phyloP scores from a whole-genome alignment of 2,113 vertebrate species.

The Galemys pyrenaicus region DNA sequence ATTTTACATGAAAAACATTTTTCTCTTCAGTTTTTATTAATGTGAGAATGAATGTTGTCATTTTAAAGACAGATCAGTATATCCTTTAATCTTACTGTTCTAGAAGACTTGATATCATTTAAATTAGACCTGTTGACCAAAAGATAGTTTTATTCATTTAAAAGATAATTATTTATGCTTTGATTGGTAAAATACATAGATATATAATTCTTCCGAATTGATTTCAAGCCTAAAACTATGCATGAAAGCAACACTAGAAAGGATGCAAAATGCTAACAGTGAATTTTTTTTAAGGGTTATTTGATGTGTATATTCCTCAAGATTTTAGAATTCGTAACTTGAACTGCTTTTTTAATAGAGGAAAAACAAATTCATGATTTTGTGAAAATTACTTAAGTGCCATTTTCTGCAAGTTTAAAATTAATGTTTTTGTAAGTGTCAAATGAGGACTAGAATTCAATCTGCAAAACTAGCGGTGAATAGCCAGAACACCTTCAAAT shows the following conservation, averaged over 20 bases:
- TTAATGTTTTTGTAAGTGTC: constrained; percentile 20
- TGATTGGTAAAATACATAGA: neutral
- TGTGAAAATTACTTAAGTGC: neutral
- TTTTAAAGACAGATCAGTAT: constrained; percentile 31
- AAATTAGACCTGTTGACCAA: neutral
- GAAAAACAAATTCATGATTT: constrained; percentile 38
- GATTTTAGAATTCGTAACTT: constrained; percentile 6
- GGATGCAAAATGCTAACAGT: neutral
- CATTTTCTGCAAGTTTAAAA: constrained; percentile 43
- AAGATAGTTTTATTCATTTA: constrained; percentile 41
- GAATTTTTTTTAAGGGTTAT: neutral
- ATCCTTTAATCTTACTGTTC: neutral
- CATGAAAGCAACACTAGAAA: neutral
- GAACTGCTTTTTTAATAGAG: neutral
- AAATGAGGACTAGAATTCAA: neutral
- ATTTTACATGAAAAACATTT: neutral
- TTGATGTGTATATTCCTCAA: neutral
- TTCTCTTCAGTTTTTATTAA: neutral
- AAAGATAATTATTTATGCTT: neutral
- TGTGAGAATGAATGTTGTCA: neutral
- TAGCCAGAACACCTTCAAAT: neutral
- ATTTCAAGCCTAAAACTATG: neutral
- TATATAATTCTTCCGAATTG: neutral
- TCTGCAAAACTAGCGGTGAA: neutral
- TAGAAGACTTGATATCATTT: neutral